Evolutionary conservation across 2,113 vertebrate species (phyloP), one percentile per base, ranked within the genome.

Genomic region (Dipodomys stephensi): DNA sequence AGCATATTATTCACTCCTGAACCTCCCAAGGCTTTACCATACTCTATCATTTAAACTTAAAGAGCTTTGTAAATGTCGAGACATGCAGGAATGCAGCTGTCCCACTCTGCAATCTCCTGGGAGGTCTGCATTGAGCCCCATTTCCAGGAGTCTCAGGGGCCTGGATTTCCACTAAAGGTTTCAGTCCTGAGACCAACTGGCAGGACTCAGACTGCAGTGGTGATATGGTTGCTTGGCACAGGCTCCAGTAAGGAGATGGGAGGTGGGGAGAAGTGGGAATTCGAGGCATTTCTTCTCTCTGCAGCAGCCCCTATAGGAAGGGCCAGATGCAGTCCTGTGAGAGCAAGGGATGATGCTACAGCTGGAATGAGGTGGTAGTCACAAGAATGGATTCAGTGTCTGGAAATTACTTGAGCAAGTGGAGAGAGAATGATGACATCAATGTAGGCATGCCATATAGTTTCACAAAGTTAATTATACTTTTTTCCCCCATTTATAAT

Each of bases 391-490:
- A 27, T 35, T 77, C 53, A n/a, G 1, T 27, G 10, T 44, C 60
- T 72, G 27, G 72, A 83, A 65, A 91, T 83, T 79, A 87, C 65
- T 72, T 78, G 27, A 90, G 78, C 85, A 79, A 89, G 13, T 62
- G 64, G 46, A n/a, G 57, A 89, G 74, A 83, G 74, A 83, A 83
- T 74, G 30, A 68, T 39, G 28, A 81, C 49, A 62, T 18, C 65
- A 64, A 44, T 49, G 65, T 20, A 72, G 46, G 35, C 67, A 79
- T 35, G 35, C 2, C 7, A 44, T 19, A 25, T n/a, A 32, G 53
- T 57, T 57, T 57, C 53, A 87, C 6, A 30, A 84, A 71, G 25
- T 64, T 85, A 78, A 35, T 69, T 69, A 30, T 15, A 57, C 53
- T 57, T 57, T 57, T 57, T 57, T 57, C 15, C 15, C 49, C 49